Evolutionary conservation across 2,113 vertebrate genomes (phyloP).

Genomic region (Oophaga pumilio): DNA sequence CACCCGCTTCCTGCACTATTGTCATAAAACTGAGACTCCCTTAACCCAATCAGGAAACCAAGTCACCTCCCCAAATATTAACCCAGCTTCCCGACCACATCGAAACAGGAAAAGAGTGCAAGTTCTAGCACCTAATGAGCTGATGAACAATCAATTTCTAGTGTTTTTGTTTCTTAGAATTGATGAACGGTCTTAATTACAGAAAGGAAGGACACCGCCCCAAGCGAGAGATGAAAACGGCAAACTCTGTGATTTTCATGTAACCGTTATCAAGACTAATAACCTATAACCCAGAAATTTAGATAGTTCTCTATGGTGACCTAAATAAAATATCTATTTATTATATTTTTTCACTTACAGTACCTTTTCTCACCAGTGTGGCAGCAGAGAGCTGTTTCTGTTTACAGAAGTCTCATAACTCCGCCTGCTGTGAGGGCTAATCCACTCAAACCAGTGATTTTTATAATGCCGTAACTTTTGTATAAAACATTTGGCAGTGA

Average conservation of each 20-base stretch:
- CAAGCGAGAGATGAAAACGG: no score
- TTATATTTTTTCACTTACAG: not conserved
- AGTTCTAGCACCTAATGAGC: not conserved
- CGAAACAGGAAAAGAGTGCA: not conserved
- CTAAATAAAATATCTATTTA: not conserved
- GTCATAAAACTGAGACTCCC: conserved; percentile 12
- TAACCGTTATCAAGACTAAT: not conserved
- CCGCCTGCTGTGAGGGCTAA: not conserved
- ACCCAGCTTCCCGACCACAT: conserved; percentile 1
- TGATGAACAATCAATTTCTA: conserved; percentile 10
- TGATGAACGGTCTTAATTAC: not conserved
- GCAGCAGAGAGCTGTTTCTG: not conserved
- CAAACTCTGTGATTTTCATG: not conserved
- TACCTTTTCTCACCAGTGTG: not conserved
- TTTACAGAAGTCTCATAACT: not conserved
- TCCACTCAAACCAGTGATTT: not conserved
- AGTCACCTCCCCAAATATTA: not conserved
- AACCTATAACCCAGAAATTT: not conserved
- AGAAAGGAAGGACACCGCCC: conserved; percentile 7
- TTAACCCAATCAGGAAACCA: conserved; percentile 23
- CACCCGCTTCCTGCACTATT: conserved; percentile 10
- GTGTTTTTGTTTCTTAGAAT: not conserved
- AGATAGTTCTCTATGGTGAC: not conserved
- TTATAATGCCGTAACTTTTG: not conserved
- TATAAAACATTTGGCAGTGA: not conserved